phyloP scores from a whole-genome alignment of 2,113 vertebrate genomes.

The Ammodramus savannarum region DNA sequence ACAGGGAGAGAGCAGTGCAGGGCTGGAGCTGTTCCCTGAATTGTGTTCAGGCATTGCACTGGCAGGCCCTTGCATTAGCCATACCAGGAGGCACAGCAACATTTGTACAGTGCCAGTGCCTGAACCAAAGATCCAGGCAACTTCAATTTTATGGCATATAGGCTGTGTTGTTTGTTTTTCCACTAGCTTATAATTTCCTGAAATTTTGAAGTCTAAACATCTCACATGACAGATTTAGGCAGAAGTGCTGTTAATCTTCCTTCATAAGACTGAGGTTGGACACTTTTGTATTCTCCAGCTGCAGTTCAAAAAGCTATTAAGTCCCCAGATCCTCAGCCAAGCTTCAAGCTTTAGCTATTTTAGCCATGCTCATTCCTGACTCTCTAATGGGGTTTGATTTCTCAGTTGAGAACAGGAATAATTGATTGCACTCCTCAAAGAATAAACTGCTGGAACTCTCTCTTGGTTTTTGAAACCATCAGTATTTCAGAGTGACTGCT shows the following conservation, averaged over 20 bases:
- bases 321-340: neutral
- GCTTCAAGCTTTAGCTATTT: neutral
- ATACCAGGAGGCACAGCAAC: neutral
- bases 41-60: neutral
- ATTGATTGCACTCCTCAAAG: neutral
- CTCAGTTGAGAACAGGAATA: neutral
- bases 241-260: neutral
- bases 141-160: neutral
- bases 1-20: neutral
- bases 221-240: neutral
- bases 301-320: neutral
- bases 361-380: neutral
- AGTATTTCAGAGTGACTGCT: neutral
- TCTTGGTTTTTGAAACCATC: neutral
- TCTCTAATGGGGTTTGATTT: neutral
- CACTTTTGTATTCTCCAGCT: neutral
- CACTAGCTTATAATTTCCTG: neutral
- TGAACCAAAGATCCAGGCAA: neutral
- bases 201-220: neutral
- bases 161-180: neutral
- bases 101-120: neutral
- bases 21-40: neutral
- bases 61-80: fast-evolving
- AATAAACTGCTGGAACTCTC: neutral
- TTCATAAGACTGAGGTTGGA: neutral